These are phyloP conservation scores for Agapostemon virescens DNA, from an alignment of 2,888 invertebrate genomes.

Conservation along the genomic window DNA sequence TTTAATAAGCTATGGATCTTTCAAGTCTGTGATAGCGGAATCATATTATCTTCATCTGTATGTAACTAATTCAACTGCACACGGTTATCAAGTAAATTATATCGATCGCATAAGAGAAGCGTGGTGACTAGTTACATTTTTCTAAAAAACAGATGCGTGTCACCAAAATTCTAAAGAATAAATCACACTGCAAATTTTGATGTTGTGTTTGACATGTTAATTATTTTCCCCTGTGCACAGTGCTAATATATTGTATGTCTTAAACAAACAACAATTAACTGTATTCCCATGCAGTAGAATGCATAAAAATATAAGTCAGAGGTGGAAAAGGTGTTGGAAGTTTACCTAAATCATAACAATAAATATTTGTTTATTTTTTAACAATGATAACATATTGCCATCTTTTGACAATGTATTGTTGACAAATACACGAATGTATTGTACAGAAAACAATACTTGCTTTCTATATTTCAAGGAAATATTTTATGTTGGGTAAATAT, in stretches of 20 bases:
- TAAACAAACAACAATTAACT: slow-evolving; percentile 20
- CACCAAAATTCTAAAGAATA: slow-evolving; percentile 32
- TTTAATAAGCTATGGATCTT: background rate
- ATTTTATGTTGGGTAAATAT: slow-evolving; percentile 13
- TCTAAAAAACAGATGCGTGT: slow-evolving; percentile 28
- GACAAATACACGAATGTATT: slow-evolving; percentile 17
- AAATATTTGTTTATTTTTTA: slow-evolving; percentile 8
- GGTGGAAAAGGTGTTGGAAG: slow-evolving; percentile 3
- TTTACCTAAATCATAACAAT: slow-evolving; percentile 13
- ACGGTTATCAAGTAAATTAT: slow-evolving; percentile 22
- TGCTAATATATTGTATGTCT: slow-evolving; percentile 5
- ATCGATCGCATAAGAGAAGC: slow-evolving; percentile 37
- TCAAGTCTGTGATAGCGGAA: background rate
- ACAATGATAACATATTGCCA: slow-evolving; percentile 5
- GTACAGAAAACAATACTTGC: slow-evolving; percentile 1
- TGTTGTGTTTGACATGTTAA: slow-evolving; percentile 26
- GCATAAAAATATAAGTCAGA: background rate
- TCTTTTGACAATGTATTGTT: background rate
- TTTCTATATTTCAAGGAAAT: slow-evolving; percentile 5
- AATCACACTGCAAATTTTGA: slow-evolving; percentile 32
- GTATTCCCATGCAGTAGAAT: slow-evolving; percentile 1
- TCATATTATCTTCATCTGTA: background rate
- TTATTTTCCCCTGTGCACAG: slow-evolving; percentile 15
- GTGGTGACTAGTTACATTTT: slow-evolving; percentile 38
- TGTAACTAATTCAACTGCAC: slow-evolving; percentile 8